Evolutionary conservation across 1,140 invertebrate genomes (phyloP), one percentile per base, ranked within the genome.

Genomic region (Drosophila arawakana): DNA sequence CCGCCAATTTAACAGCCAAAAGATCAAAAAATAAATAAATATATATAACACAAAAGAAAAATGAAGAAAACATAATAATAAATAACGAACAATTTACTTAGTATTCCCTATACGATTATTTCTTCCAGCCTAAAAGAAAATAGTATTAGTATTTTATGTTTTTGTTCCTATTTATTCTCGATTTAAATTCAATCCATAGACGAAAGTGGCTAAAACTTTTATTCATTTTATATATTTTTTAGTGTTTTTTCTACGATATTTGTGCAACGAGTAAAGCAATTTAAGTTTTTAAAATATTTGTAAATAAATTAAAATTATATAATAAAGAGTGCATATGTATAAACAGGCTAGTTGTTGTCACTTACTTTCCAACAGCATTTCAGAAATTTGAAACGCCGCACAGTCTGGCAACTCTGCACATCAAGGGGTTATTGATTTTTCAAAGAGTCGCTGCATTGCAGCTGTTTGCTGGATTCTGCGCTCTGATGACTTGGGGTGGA

Each of bases 81-180:
- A 59, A 52, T 41, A 75, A 76, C 46, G 61, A 80, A 80, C 74
- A 68, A 69, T 62, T 78, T 77, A 69, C 68, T 72, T 80, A 80
- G 68, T 44, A 69, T 61, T 59, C 44, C 39, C 60, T 44, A 50
- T 59, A 65, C 52, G 72, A 59, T 46, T 21, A 54, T 63, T 61
- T 74, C 67, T 89, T 88, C 77, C 80, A 88, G 76, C 66, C 70
- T 71, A 83, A 88, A 69, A 72, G 65, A 54, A 89, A 84, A 89
- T 89, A 89, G 84, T 89, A 89, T 89, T 86, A 86, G 83, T 80
- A 63, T 69, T 78, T 83, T 82, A 80, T 80, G 67, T 80, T 88
- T 88, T 82, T 86, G 83, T 86, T 86, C 83, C 83, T 86, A 86
- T 86, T 86, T 86, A 86, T 86, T 88, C 73, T 88, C 88, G 83